These are phyloP conservation scores for Siphlonurus alternatus DNA, from an alignment of 2,888 invertebrate species.

Conservation along the genomic window DNA sequence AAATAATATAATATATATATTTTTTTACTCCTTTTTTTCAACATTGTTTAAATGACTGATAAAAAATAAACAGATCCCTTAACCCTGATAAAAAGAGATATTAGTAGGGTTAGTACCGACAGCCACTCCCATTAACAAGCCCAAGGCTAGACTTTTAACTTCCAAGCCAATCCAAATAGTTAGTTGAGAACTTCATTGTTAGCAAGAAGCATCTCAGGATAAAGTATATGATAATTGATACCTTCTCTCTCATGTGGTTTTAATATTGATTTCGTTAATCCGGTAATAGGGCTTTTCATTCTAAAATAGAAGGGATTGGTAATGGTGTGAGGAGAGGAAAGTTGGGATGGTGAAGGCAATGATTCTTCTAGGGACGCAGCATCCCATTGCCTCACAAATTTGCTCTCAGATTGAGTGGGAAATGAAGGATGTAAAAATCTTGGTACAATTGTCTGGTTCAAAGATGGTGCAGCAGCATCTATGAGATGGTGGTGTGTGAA, in stretches of 20 bases:
- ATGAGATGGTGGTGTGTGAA: constrained; percentile 10
- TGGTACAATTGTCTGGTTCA: constrained; percentile 17
- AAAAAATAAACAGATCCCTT: too few species aligned
- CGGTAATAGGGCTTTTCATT: constrained; percentile 12
- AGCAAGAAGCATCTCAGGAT: constrained; percentile 6
- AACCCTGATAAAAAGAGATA: too few species aligned
- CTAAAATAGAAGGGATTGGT: constrained; percentile 12
- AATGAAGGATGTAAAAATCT: constrained; percentile 16
- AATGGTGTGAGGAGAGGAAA: constrained; percentile 5
- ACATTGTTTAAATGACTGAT: too few species aligned
- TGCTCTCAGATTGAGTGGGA: neutral
- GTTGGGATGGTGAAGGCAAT: neutral
- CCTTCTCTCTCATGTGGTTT: constrained; percentile 12
- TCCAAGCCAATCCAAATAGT: neutral
- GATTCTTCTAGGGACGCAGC: neutral
- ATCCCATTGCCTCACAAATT: neutral
- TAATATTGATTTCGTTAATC: constrained; percentile 12
- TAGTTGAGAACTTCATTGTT: constrained; percentile 9
- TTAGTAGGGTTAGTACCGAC: too few species aligned
- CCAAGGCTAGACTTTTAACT: neutral
- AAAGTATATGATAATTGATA: constrained; percentile 10
- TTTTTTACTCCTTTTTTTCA: neutral
- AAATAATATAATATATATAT: too few species aligned
- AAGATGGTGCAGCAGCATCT: constrained; percentile 14
- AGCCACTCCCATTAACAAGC: too few species aligned